Percentiles rank a stretch among this genome's conserved stretches.
phyloP scores from a whole-genome alignment of 2,888 invertebrate species.

The Drosophila flavopinicola region DNA sequence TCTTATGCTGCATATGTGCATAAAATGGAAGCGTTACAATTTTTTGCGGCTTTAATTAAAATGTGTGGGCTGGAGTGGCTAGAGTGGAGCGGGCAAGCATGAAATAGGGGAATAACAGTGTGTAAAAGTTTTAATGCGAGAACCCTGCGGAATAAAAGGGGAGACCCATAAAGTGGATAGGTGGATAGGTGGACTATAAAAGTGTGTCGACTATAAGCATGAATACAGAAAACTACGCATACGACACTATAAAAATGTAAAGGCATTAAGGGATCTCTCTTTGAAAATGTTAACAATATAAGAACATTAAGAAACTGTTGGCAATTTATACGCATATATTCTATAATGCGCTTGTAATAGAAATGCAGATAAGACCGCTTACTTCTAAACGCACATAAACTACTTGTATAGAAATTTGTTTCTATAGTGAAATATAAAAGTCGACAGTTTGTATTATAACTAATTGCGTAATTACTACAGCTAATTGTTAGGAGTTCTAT shows the following conservation, averaged over 20 bases:
- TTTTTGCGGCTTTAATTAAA: slow-evolving; percentile 66
- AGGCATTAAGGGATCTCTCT: background rate
- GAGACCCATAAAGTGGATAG: slow-evolving; percentile 32
- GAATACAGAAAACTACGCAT: background rate
- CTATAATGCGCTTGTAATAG: no score
- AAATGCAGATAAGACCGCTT: no score
- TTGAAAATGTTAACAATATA: background rate
- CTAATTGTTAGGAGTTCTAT: background rate
- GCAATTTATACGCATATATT: no score
- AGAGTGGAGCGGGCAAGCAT: background rate
- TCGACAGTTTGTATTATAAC: no score
- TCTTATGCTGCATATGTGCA: slow-evolving; percentile 26
- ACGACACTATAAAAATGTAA: background rate
- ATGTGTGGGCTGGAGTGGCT: slow-evolving; percentile 26
- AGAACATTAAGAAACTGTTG: no score
- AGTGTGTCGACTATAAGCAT: slow-evolving; percentile 20
- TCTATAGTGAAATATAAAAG: no score
- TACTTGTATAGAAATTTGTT: no score
- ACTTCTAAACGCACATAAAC: no score
- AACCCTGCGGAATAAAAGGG: slow-evolving; percentile 23
- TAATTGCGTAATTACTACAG: background rate
- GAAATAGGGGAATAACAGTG: slow-evolving; percentile 23
- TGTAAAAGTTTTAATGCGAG: slow-evolving; percentile 46
- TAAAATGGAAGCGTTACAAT: slow-evolving; percentile 29
- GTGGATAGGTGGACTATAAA: slow-evolving; percentile 27